phyloP scores from a whole-genome alignment of 2,888 invertebrate genomes.

The Leptogaster cylindrica region DNA sequence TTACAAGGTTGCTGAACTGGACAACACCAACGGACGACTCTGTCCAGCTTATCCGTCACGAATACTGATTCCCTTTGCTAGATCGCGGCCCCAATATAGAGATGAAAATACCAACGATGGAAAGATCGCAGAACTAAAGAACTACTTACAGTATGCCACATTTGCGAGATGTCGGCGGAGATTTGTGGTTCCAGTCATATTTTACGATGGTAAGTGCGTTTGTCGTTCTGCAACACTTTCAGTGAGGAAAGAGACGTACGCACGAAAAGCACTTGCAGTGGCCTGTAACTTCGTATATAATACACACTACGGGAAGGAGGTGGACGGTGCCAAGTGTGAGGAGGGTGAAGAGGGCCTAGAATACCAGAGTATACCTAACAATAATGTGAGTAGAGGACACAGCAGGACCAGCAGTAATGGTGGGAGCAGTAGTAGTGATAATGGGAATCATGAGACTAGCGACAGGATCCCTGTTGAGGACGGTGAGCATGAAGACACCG shows the following conservation, averaged over 20 bases:
- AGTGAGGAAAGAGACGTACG: conserved; percentile 76
- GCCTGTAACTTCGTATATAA: conserved; percentile 56
- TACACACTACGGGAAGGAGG: conserved; percentile 47
- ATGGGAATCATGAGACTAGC: too few relatives aligned
- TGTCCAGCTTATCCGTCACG: conserved; percentile 75
- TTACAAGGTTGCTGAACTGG: conserved; percentile 70
- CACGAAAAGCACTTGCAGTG: conserved; percentile 69
- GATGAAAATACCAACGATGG: conserved; percentile 66
- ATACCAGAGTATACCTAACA: too few relatives aligned
- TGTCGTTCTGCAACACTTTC: conserved; percentile 79
- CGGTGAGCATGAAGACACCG: conserved; percentile 54
- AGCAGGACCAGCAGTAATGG: not conserved
- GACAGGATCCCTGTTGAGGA: too few relatives aligned
- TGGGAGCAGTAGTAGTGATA: conserved; percentile 42
- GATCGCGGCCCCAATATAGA: conserved; percentile 11
- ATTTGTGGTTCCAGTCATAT: conserved; percentile 78
- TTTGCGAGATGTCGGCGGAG: conserved; percentile 77
- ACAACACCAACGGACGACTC: conserved; percentile 71
- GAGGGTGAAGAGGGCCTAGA: too few relatives aligned
- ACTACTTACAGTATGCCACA: conserved; percentile 62
- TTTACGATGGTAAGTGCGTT: conserved; percentile 75
- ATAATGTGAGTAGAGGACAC: too few relatives aligned
- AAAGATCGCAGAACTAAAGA: conserved; percentile 55
- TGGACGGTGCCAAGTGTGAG: not conserved
- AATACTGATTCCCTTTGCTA: conserved; percentile 65